phyloP scores from a whole-genome alignment of 1,140 invertebrate genomes.

The Teleopsis dalmanni region DNA sequence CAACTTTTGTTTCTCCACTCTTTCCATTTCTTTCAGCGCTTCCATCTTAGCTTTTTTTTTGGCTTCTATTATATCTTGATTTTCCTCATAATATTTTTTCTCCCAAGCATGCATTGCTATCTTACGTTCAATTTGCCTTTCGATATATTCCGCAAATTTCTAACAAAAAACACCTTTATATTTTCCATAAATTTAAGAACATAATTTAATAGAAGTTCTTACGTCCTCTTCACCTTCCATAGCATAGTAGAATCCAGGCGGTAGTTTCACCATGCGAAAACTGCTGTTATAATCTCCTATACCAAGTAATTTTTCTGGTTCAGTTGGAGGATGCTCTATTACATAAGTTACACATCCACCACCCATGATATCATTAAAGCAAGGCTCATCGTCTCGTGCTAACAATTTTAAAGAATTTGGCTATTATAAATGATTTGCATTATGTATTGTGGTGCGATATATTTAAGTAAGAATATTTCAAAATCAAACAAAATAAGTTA shows the following conservation, averaged over 20 bases:
- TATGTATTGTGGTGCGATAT: neutral
- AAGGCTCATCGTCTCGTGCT: conserved; percentile 48
- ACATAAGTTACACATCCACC: conserved; percentile 47
- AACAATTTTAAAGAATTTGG: conserved; percentile 36
- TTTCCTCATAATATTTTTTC: conserved; percentile 34
- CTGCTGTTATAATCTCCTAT: conserved; percentile 55
- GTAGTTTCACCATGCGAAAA: conserved; percentile 52
- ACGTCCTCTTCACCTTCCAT: neutral
- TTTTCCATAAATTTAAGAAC: neutral
- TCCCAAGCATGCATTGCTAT: conserved; percentile 31
- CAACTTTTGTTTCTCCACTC: conserved; percentile 23
- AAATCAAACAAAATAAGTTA: no score
- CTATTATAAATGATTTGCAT: no score
- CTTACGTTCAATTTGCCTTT: conserved; percentile 30
- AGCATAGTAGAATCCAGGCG: conserved; percentile 42
- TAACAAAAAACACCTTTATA: conserved; percentile 2
- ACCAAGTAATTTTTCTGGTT: conserved; percentile 48
- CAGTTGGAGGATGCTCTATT: conserved; percentile 46
- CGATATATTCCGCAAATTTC: conserved; percentile 11
- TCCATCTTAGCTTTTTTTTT: conserved; percentile 31
- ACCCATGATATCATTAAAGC: conserved; percentile 41
- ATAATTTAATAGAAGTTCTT: neutral
- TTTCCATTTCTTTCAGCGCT: conserved; percentile 33
- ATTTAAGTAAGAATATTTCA: neutral
- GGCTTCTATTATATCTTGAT: conserved; percentile 40